Conservation (phyloP, 1,140 invertebrate species). For the Lithobius niger region DNA sequence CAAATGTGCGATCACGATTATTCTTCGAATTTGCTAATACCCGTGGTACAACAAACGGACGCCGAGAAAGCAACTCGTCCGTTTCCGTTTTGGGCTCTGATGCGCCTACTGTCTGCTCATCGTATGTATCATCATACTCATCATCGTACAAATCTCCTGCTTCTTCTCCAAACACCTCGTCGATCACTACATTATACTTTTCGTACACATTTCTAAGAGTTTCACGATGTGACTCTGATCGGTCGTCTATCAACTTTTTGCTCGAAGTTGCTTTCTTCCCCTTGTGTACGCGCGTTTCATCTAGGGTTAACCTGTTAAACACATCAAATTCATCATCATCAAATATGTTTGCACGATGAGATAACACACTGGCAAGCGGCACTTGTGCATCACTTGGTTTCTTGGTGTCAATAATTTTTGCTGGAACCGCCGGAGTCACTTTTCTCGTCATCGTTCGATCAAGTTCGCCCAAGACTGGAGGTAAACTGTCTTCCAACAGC, state of each 20-base stretch:
- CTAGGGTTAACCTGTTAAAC: constrained; percentile 47
- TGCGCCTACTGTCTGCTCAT: constrained; percentile 40
- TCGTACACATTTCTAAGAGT: constrained; percentile 31
- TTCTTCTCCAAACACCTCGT: constrained; percentile 21
- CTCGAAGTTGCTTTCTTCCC: too few species aligned
- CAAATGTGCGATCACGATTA: too few species aligned
- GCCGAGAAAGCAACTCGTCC: constrained; percentile 30
- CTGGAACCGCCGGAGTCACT: too few species aligned
- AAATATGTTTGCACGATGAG: constrained; percentile 41
- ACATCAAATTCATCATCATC: constrained; percentile 65
- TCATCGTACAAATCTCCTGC: constrained; percentile 52
- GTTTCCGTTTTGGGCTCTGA: constrained; percentile 29
- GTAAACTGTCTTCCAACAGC: constrained; percentile 53
- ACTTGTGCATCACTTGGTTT: too few species aligned
- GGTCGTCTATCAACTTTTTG: too few species aligned
- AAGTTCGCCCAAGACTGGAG: constrained; percentile 25
- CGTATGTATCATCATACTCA: constrained; percentile 76
- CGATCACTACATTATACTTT: constrained; percentile 16
- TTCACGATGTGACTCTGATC: constrained; percentile 18
- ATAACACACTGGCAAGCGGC: not conserved
- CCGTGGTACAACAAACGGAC: too few species aligned
- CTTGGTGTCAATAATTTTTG: too few species aligned
- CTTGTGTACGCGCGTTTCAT: constrained; percentile 44
- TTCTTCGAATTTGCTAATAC: too few species aligned
- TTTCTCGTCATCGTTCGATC: constrained; percentile 9